Evolutionary conservation across 2,797 vertebrate genomes (phyloP).

Genomic region (Pangasius larnaudii): DNA sequence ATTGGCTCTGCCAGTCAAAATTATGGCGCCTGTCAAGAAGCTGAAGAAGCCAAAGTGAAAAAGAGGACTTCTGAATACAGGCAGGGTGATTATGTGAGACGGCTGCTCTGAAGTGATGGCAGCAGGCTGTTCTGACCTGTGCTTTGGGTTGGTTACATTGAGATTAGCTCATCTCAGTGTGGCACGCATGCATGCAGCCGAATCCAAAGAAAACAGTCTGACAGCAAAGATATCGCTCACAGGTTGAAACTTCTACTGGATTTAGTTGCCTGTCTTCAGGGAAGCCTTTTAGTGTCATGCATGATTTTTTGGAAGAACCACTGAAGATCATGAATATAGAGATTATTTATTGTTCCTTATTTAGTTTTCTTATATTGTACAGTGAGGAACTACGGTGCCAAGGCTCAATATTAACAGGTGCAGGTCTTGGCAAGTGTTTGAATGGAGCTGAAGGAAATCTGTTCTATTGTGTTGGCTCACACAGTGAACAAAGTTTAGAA

Average conservation of each 20-base stretch:
- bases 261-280: neutral
- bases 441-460: conserved; percentile 38
- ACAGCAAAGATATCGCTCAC: neutral
- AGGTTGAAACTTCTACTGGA: neutral
- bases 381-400: conserved; percentile 12
- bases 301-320: neutral
- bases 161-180: neutral
- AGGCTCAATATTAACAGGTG: conserved; percentile 41
- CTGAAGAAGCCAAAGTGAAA: neutral
- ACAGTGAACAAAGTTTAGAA: conserved; percentile 29
- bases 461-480: conserved; percentile 45
- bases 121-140: conserved; percentile 12
- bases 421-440: conserved; percentile 43
- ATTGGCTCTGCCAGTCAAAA: conserved; percentile 68
- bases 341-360: neutral
- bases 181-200: neutral
- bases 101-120: neutral
- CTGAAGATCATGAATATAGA: neutral
- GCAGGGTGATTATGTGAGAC: neutral
- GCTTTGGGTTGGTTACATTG: neutral
- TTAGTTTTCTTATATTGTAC: neutral
- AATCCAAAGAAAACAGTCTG: neutral
- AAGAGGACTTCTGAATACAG: neutral
- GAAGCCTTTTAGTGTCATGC: neutral
- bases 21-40: conserved; percentile 61